Conservation (phyloP, 2,797 vertebrate species). For the Hyperoplus lanceolatus region DNA sequence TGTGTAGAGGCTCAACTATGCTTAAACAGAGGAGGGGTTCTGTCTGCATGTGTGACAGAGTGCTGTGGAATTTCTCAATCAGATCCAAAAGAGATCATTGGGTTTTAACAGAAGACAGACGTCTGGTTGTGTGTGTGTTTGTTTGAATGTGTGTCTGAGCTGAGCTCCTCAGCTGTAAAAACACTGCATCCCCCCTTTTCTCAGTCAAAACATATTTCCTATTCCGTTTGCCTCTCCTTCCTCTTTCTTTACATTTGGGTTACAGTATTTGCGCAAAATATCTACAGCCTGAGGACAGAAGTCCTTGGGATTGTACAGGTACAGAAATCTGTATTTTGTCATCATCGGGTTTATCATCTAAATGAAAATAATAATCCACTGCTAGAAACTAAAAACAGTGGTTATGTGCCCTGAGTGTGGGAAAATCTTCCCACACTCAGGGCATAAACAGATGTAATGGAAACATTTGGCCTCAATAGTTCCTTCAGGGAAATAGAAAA, state of each 20-base stretch:
- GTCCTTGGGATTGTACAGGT: background rate
- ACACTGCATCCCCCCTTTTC: constrained; percentile 51
- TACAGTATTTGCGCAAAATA: background rate
- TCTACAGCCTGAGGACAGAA: background rate
- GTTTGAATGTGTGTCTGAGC: constrained; percentile 22
- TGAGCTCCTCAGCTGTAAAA: constrained; percentile 66
- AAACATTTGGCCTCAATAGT: background rate
- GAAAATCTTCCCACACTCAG: background rate
- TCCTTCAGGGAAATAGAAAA: background rate
- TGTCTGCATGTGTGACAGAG: constrained; percentile 55
- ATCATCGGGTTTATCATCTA: background rate
- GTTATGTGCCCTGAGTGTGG: background rate
- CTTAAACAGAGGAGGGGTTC: constrained; percentile 61
- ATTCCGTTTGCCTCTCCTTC: constrained; percentile 16
- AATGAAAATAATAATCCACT: background rate
- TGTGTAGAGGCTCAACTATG: constrained; percentile 41
- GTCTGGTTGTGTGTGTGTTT: constrained; percentile 21
- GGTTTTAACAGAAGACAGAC: constrained; percentile 59
- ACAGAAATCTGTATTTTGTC: background rate
- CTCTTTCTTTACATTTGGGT: constrained; percentile 21
- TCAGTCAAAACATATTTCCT: constrained; percentile 35
- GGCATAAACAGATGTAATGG: background rate
- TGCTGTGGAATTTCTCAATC: constrained; percentile 75
- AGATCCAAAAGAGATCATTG: constrained; percentile 62
- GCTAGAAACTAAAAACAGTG: background rate